Conservation (phyloP, 2,888 invertebrate species). For the Eupithecia subfuscata region DNA sequence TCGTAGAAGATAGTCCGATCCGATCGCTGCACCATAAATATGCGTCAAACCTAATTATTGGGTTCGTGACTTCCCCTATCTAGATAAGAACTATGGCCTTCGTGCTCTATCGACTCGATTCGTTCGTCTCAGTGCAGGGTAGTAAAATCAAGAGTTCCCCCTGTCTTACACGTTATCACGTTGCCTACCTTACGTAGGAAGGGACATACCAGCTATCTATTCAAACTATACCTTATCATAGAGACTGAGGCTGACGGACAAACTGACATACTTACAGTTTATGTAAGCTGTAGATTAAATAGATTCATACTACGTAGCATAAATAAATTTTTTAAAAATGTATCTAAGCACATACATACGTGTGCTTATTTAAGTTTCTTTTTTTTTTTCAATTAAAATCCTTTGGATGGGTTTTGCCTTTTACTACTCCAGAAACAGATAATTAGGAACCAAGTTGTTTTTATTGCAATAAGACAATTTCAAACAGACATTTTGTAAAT, state of each 20-base stretch:
- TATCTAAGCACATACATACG: neutral
- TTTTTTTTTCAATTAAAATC: too few species aligned
- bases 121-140: constrained; percentile 5
- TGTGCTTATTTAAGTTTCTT: too few species aligned
- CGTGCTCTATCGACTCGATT: neutral
- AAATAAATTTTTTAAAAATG: too few species aligned
- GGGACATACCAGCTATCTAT: neutral
- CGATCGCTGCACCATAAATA: neutral
- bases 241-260: too few species aligned
- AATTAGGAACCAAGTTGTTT: too few species aligned
- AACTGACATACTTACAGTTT: too few species aligned
- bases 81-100: neutral
- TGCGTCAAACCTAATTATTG: constrained; percentile 7
- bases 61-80: constrained; percentile 11
- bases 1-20: neutral
- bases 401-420: neutral
- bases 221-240: neutral
- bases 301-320: too few species aligned
- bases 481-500: too few species aligned
- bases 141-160: neutral
- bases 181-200: too few species aligned
- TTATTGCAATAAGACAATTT: neutral
- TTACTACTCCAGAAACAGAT: neutral
- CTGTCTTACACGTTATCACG: neutral
- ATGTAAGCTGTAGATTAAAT: too few species aligned